Evolutionary conservation across 2,888 invertebrate species (phyloP), one percentile per base, ranked within the genome.

Genomic region (Colostygia pectinataria): DNA sequence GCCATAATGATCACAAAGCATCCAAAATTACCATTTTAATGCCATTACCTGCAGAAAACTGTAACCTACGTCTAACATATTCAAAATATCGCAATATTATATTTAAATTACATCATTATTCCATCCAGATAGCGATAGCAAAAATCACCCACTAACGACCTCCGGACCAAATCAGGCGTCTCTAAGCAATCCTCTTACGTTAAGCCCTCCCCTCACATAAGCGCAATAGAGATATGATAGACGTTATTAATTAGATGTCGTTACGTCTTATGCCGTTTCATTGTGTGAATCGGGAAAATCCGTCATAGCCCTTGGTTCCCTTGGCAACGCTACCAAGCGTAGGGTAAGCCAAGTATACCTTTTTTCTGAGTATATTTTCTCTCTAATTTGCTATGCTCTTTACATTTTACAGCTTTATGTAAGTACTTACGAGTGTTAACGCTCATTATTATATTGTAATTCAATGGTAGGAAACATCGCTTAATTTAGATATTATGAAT

Each of bases 221-320:
- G 81, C 79, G 83, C 83, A 84, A 88, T 86, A 77, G 83, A 87
- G 86, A 88, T 89, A 89, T 89, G 83, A 88, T 86, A 85, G 83
- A 85, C 79, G 83, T 86, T 87, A 90, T 90, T 90, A 89, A 90
- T 89, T 88, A 87, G 83, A 83, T 82, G 81, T 84, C 88, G 77
- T 87, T 87, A 83, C 81, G 74, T 87, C 84, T 86, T 86, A 78
- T 83, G 83, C 81, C 79, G 62, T 86, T 83, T 84, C 87, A 85
- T 84, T 88, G 84, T 84, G 71, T 68, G 71, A 71, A 71, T 65
- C 68, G 72, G 77, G 80, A 81, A 80, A 83, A 79, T 74, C 72
- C 46, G 28, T 32, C 74, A 70, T 71, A 66, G 74, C 71, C 72
- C 71, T 66, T 69, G 68, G 68, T 74, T 71, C 64, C 79, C 76